Evolutionary conservation across 2,113 vertebrate species (phyloP).

Genomic region (Misgurnus mizolepis): DNA sequence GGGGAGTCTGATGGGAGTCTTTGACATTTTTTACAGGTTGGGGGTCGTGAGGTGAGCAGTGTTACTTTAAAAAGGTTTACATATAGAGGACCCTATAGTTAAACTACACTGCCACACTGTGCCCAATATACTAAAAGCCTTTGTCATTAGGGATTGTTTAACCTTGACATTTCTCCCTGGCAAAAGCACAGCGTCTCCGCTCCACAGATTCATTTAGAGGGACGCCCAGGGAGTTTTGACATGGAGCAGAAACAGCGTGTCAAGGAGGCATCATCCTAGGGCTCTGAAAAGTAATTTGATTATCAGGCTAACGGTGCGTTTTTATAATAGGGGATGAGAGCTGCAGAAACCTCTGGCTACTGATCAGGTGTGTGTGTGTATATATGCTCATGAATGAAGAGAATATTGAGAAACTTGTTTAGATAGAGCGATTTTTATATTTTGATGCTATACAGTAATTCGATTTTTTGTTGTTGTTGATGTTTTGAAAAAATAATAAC

Average conservation of each 20-base stretch:
- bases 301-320: slow-evolving; percentile 24
- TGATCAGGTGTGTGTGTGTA: slow-evolving; percentile 33
- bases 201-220: slow-evolving; percentile 45
- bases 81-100: neutral
- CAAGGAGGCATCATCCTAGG: slow-evolving; percentile 44
- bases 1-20: slow-evolving; percentile 28
- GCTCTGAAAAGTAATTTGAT: slow-evolving; percentile 41
- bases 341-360: slow-evolving; percentile 6
- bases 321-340: neutral
- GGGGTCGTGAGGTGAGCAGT: neutral
- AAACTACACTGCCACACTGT: neutral
- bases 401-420: neutral
- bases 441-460: neutral
- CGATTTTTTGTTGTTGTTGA: neutral
- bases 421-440: neutral
- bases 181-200: slow-evolving; percentile 15
- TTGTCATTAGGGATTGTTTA: slow-evolving; percentile 47
- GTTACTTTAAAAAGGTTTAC: slow-evolving; percentile 13
- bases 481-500: neutral
- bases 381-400: neutral
- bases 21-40: slow-evolving; percentile 37
- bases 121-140: slow-evolving; percentile 29
- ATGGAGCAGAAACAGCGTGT: slow-evolving; percentile 27
- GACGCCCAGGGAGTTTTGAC: slow-evolving; percentile 39
- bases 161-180: slow-evolving; percentile 60